Evolutionary conservation across 2,113 vertebrate genomes (phyloP).

Genomic region (Baryphthengus martii): DNA sequence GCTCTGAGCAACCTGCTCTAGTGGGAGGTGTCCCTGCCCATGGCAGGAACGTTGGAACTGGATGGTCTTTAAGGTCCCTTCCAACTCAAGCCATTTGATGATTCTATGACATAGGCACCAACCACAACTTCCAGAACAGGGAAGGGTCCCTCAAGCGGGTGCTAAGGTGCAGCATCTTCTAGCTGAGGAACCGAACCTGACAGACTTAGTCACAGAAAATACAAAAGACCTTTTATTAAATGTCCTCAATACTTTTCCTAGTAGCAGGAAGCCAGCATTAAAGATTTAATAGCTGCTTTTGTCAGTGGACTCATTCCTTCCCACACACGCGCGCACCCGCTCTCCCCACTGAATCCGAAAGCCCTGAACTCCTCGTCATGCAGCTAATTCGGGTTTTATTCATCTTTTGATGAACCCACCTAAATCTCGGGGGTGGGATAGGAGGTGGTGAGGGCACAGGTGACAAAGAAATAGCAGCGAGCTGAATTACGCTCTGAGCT

Average conservation of each 20-base stretch:
- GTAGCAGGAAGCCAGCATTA: background rate
- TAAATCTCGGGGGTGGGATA: background rate
- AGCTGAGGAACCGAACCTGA: background rate
- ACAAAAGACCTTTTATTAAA: background rate
- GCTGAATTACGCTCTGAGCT: background rate
- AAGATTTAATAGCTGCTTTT: conserved; percentile 4
- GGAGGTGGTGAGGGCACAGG: conserved; percentile 5
- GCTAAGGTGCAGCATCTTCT: background rate
- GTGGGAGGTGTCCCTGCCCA: no score
- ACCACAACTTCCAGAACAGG: background rate
- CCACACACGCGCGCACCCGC: background rate
- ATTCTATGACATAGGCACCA: background rate
- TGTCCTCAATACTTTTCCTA: background rate
- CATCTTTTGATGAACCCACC: conserved; percentile 14
- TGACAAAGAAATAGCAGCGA: background rate
- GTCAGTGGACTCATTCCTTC: conserved; percentile 19
- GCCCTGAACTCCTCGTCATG: background rate
- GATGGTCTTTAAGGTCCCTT: no score
- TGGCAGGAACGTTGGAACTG: no score
- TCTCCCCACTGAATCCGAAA: background rate
- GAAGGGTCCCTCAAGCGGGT: background rate
- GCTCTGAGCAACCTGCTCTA: no score
- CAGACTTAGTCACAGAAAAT: background rate
- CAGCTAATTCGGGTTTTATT: background rate
- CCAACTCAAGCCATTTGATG: no score